Percentiles rank a stretch among this genome's conserved stretches.
phyloP scores from a whole-genome alignment of 2,113 vertebrate genomes.

The Lethenteron camtschaticum region DNA sequence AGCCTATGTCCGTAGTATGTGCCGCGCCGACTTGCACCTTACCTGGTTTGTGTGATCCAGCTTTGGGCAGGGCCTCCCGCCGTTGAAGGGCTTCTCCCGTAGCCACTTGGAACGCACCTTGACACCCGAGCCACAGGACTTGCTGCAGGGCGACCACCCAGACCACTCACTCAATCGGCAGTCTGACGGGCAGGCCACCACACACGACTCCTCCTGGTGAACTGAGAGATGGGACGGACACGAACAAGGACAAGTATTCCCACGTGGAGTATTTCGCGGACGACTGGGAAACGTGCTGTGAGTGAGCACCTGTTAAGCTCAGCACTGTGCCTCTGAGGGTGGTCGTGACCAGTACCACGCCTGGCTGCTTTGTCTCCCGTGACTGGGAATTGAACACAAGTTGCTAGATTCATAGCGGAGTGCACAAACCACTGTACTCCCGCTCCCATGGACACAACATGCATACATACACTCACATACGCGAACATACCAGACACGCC shows the following conservation, averaged over 20 bases:
- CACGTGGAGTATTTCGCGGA: too few relatives aligned
- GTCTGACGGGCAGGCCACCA: constrained; percentile 1
- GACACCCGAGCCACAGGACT: not conserved
- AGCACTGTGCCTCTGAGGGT: too few relatives aligned
- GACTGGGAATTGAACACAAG: too few relatives aligned
- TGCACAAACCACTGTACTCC: too few relatives aligned
- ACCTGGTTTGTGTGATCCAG: constrained; percentile 1
- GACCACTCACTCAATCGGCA: constrained; percentile 3
- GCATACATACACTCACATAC: not conserved
- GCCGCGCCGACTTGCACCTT: not conserved
- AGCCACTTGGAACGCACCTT: constrained; percentile 5
- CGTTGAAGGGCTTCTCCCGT: not conserved
- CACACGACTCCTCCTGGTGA: not conserved
- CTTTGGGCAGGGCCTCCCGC: constrained; percentile 3
- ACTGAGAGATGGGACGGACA: too few relatives aligned
- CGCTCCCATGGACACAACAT: not conserved
- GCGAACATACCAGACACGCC: not conserved
- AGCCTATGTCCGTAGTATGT: too few relatives aligned
- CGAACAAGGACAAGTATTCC: too few relatives aligned
- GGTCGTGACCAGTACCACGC: too few relatives aligned
- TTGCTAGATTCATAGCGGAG: too few relatives aligned
- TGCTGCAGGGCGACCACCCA: constrained; percentile 4
- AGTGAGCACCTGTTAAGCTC: too few relatives aligned
- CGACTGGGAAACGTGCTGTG: too few relatives aligned
- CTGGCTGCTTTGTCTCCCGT: too few relatives aligned